phyloP scores from a whole-genome alignment of 2,888 invertebrate species.

The Stenichneumon culpator region DNA sequence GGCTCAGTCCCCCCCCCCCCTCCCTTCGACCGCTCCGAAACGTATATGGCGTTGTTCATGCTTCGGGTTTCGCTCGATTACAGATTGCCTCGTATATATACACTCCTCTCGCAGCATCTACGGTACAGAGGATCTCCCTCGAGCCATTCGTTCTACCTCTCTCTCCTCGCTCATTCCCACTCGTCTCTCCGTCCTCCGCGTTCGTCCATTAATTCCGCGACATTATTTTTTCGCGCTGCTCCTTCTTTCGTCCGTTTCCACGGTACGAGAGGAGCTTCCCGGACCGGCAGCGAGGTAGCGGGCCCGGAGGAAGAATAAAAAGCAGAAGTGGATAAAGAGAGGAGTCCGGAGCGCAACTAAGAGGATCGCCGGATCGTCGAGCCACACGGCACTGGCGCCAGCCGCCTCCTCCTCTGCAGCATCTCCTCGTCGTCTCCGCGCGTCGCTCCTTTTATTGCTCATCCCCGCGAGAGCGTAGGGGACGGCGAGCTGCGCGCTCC shows the following conservation, averaged over 20 bases:
- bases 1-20: neutral
- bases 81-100: conserved; percentile 46
- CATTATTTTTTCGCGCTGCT: conserved; percentile 53
- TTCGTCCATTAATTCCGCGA: conserved; percentile 59
- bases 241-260: conserved; percentile 20
- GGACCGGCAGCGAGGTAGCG: neutral
- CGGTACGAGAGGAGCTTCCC: neutral
- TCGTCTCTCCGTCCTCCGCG: conserved; percentile 41
- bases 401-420: conserved; percentile 72
- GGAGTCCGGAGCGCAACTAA: conserved; percentile 23
- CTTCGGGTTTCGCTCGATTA: conserved; percentile 70
- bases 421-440: conserved; percentile 35
- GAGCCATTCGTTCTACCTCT: conserved; percentile 39
- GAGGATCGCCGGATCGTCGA: conserved; percentile 58
- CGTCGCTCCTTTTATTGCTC: conserved; percentile 69
- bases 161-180: conserved; percentile 51
- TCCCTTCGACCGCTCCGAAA: conserved; percentile 16
- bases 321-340: conserved; percentile 16
- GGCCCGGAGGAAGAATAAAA: conserved; percentile 1
- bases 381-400: conserved; percentile 80
- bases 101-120: neutral
- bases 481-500: conserved; percentile 9
- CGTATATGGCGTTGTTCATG: conserved; percentile 67
- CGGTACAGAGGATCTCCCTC: neutral
- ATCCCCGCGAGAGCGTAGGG: conserved; percentile 62